Evolutionary conservation across 2,113 vertebrate species (phyloP), one percentile per base, ranked within the genome.

Genomic region (Nothoprocta pentlandii): DNA sequence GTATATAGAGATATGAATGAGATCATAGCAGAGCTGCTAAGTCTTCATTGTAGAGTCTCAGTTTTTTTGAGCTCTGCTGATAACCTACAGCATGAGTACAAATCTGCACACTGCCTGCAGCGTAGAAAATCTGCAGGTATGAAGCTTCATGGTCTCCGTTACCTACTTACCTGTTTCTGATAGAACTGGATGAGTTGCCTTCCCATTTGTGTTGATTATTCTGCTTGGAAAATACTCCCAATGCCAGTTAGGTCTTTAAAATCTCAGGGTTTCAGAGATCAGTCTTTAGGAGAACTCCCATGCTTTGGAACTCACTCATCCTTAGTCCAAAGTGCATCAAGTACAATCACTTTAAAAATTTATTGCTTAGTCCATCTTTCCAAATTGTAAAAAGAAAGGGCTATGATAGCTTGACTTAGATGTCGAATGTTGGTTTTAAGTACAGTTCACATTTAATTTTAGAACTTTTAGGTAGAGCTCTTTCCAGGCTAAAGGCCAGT

Each of bases 1-100:
- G 36, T 59, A 0, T 74, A 5, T 49, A 12, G n/a, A 82, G 20
- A 46, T 76, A 54, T 0, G 2, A 46, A 44, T 54, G 41, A 1
- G 2, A 42, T 69, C 14, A 54, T 14, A 63, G 10, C 42, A 83
- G n/a, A 77, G 12, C 49, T 81, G 56, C 10, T 47, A 71, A 36
- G 81, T 63, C 30, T 82, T 42, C 59, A 22, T 69, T 32, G 19
- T 11, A n/a, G 81, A 34, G 13, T 66, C 34, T 46, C 26, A 74
- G 0, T 2, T 22, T 63, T 85, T 53, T 71, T 49, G 76, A 62
- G 15, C 20, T 79, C 9, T 87, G 12, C 20, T 53, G 12, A 16
- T 80, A 58, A 49, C 61, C 20, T 36, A 36, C 20, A 62, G 23
- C n/a, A 36, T 36, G 34, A 20, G 32, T 62, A 62, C 61, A 79